Conservation (phyloP, 1,140 invertebrate genomes). For the Frieseomelitta varia region DNA sequence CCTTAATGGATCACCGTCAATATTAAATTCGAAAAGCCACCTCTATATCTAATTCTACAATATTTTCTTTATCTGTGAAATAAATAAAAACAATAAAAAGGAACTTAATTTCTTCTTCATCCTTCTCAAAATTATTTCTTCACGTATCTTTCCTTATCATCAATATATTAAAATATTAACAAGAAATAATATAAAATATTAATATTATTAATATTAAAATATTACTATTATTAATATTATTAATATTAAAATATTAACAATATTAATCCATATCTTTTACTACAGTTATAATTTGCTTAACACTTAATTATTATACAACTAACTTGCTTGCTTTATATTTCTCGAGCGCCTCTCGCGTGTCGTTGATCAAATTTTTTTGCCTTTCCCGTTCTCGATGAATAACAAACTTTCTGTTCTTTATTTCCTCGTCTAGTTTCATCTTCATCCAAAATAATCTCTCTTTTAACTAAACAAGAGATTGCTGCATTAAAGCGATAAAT, state of each 20-base stretch:
- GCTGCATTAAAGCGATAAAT: neutral
- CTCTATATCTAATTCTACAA: neutral
- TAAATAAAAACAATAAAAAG: neutral
- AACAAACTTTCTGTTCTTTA: conserved; percentile 7
- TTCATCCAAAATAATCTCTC: conserved; percentile 44
- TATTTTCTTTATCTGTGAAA: neutral
- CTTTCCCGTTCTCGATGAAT: conserved; percentile 38
- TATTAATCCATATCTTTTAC: neutral
- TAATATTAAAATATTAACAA: neutral
- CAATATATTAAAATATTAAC: neutral
- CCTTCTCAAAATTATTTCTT: neutral
- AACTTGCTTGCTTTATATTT: conserved; percentile 38
- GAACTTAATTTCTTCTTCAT: neutral
- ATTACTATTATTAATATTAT: neutral
- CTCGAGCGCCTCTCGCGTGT: conserved; percentile 16
- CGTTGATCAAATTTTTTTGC: conserved; percentile 37
- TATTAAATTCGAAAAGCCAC: neutral
- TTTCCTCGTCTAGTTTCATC: conserved; percentile 40
- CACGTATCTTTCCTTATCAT: neutral
- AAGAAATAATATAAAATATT: too few relatives aligned
- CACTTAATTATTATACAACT: neutral
- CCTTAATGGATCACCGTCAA: too few relatives aligned
- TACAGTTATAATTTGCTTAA: neutral
- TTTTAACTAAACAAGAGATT: conserved; percentile 4
- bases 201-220: too few relatives aligned